Evolutionary conservation across 2,888 invertebrate genomes (phyloP).

Genomic region (Lordiphosa fenestrarum): DNA sequence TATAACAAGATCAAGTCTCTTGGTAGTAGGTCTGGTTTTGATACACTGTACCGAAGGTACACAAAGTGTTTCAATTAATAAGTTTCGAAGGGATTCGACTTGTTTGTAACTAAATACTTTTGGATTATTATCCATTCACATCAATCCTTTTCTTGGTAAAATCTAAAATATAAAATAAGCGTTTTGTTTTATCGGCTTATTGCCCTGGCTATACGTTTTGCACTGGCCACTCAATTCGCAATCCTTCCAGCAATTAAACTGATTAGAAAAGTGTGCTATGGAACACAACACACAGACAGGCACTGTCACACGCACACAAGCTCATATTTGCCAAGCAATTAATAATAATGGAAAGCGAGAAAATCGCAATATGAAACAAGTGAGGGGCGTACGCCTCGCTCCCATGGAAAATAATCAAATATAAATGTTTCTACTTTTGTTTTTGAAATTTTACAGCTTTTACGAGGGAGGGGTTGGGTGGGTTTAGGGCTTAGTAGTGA

Average conservation of each 20-base stretch:
- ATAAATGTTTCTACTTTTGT: constrained; percentile 29
- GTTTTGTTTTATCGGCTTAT: background rate
- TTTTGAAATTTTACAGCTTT: constrained; percentile 24
- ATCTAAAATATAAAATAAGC: too few relatives aligned
- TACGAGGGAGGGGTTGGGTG: constrained; percentile 5
- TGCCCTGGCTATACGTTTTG: background rate
- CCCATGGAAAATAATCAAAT: constrained; percentile 15
- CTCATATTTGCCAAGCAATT: constrained; percentile 18
- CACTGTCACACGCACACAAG: constrained; percentile 18
- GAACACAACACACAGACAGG: constrained; percentile 6
- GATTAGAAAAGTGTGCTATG: constrained; percentile 31
- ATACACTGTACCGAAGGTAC: too few relatives aligned
- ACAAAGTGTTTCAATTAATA: too few relatives aligned
- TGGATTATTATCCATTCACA: too few relatives aligned
- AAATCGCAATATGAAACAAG: constrained; percentile 9
- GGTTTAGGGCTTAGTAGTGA: constrained; percentile 28
- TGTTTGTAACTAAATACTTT: too few relatives aligned
- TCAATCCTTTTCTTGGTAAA: too few relatives aligned
- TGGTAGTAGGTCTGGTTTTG: too few relatives aligned
- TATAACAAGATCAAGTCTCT: too few relatives aligned
- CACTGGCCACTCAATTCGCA: background rate
- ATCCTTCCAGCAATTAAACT: constrained; percentile 43
- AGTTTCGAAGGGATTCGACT: too few relatives aligned
- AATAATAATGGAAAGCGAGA: constrained; percentile 10
- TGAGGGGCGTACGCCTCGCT: background rate